A percentile compares a stretch with the other conserved stretches of the same genome.
Conservation (phyloP, 2,888 invertebrate genomes). For the Hydriomena furcata region DNA sequence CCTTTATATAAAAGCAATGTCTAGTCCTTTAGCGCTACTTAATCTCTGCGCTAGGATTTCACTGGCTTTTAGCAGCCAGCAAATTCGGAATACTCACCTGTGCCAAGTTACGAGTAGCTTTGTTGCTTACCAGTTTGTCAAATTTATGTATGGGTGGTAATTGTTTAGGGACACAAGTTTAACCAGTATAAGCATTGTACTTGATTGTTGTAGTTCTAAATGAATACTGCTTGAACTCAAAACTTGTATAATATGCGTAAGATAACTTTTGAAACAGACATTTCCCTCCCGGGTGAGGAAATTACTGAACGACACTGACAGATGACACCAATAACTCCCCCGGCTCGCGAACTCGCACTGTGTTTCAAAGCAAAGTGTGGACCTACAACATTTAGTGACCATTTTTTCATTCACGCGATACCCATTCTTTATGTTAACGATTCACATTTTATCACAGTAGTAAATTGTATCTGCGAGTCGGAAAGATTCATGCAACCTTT, state of each 20-base stretch:
- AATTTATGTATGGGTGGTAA: constrained; percentile 17
- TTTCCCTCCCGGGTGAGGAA: constrained; percentile 64
- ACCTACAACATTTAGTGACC: constrained; percentile 47
- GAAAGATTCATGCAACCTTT: constrained; percentile 28
- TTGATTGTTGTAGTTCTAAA: constrained; percentile 28
- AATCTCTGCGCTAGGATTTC: constrained; percentile 33
- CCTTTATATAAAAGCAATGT: constrained; percentile 19
- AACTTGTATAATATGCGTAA: constrained; percentile 58
- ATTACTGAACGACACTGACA: constrained; percentile 75
- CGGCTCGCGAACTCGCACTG: constrained; percentile 57
- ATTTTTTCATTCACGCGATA: constrained; percentile 32
- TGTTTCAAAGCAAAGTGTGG: constrained; percentile 55
- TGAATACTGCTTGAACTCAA: constrained; percentile 40
- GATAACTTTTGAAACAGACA: constrained; percentile 71
- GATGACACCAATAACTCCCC: constrained; percentile 73
- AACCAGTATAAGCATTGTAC: neutral
- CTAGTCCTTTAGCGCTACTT: constrained; percentile 25
- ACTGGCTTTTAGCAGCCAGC: constrained; percentile 31
- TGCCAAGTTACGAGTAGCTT: constrained; percentile 35
- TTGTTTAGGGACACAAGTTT: constrained; percentile 18
- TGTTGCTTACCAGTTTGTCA: constrained; percentile 31
- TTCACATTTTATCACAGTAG: constrained; percentile 15
- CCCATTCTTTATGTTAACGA: constrained; percentile 16
- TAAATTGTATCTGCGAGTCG: constrained; percentile 22
- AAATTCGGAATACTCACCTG: constrained; percentile 37